These are phyloP conservation scores for Dynastes tityus DNA, from an alignment of 2,888 invertebrate genomes.

Conservation along the genomic window DNA sequence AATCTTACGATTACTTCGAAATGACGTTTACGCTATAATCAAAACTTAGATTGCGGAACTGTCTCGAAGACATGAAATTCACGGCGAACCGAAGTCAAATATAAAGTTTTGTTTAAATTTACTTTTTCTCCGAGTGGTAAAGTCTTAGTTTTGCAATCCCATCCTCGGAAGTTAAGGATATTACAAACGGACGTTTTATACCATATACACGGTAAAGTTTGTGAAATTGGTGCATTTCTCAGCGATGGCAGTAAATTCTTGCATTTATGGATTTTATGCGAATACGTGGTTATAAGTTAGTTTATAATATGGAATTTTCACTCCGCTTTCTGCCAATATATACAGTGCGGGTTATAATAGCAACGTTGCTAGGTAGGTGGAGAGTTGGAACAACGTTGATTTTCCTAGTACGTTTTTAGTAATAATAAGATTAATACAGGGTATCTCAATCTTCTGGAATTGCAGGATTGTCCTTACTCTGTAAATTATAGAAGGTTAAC, in stretches of 20 bases:
- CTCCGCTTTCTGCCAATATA: slow-evolving; percentile 2
- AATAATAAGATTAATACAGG: no score
- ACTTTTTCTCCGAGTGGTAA: slow-evolving; percentile 26
- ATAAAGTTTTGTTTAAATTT: slow-evolving; percentile 36
- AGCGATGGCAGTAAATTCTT: slow-evolving; percentile 28
- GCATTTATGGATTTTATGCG: slow-evolving; percentile 45
- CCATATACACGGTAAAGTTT: slow-evolving; percentile 29
- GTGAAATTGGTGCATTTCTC: slow-evolving; percentile 44
- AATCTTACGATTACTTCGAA: neutral
- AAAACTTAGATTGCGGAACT: slow-evolving; percentile 27
- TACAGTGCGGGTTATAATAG: slow-evolving; percentile 2
- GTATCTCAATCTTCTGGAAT: no score
- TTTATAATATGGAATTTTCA: slow-evolving; percentile 41
- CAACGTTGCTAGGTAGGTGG: no score
- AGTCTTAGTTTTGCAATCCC: slow-evolving; percentile 33
- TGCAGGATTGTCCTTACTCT: no score
- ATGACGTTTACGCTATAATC: slow-evolving; percentile 7
- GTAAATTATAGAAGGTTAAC: no score
- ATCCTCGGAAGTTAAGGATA: slow-evolving; percentile 26
- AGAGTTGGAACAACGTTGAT: no score
- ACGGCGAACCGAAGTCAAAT: slow-evolving; percentile 5
- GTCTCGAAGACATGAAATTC: slow-evolving; percentile 2
- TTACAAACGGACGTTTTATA: slow-evolving; percentile 43
- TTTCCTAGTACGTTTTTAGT: no score
- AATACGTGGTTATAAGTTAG: slow-evolving; percentile 40